Base-by-base conservation (phyloP, 2,113 vertebrate species). In the Myiagra hebetior region DNA sequence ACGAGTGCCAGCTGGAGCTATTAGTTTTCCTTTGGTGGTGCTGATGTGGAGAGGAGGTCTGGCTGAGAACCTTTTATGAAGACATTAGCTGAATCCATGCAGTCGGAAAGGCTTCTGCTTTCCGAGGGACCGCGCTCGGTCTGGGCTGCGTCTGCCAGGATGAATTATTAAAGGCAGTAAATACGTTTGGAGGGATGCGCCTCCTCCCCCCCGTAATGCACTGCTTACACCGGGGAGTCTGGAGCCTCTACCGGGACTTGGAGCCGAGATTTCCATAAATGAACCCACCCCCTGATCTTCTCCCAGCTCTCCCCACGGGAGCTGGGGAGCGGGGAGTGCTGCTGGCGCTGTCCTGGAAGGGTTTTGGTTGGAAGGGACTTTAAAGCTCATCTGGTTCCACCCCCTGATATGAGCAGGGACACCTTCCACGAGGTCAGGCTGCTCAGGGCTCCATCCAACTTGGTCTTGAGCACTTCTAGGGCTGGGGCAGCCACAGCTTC, bases 1-100 rank as follows among this genome's bases (percentile, higher is more conserved):
- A 82, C 60, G 96, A 97, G 96, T 88, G 95, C 97, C 97, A 96
- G 97, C 97, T 96, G 97, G 96, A 97, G 97, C 96, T 91, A 95
- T 97, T 95, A 95, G 97, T 95, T 97, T 97, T 97, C 95, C 96
- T 97, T 96, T 91, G 95, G 95, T 87, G 97, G 88, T 4, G 13
- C 30, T 18, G 93, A 88, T 76, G 92, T 15, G 55, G 93, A 59
- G 64, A 83, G 91, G 85, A 95, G 97, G 95, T 77, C 94, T 93
- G 88, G 78, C 21, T 13, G 93, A 91, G 97, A 95, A 89, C 55
- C 95, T 96, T 95, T 96, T 87, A 97, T 76, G 95, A 96, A 95
- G 96, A 90, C 79, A 37, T 80, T 90, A 91, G 93, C 74, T 1
- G 84, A 59, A 76, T 44, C 46, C 1, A 11, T 35, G 96, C 85